Percentiles rank a stretch among this genome's conserved stretches.
These are phyloP conservation scores for Crematogaster levior DNA, from an alignment of 2,888 invertebrate genomes.

Conservation along the genomic window DNA sequence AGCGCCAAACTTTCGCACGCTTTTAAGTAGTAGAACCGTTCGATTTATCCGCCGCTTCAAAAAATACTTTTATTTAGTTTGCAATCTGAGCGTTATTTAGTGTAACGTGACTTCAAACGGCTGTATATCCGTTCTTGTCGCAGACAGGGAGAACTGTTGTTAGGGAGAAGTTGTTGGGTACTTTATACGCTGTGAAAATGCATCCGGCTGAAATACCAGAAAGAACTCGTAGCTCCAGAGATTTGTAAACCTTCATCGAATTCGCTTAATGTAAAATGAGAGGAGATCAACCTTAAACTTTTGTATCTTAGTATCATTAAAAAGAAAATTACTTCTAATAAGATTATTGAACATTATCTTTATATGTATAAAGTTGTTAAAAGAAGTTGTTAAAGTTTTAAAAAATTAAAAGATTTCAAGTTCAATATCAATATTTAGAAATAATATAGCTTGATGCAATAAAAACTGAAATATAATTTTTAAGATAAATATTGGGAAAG, in stretches of 20 bases:
- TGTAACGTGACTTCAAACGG: conserved; percentile 54
- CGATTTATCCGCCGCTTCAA: conserved; percentile 40
- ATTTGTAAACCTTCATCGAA: conserved; percentile 33
- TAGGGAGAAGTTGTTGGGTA: conserved; percentile 37
- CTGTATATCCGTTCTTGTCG: conserved; percentile 49
- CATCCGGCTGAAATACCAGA: conserved; percentile 42
- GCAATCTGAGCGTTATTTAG: conserved; percentile 52
- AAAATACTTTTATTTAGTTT: conserved; percentile 50
- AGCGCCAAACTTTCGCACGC: conserved; percentile 45
- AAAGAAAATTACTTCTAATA: neutral
- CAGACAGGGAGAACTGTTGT: conserved; percentile 32
- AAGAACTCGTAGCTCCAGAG: conserved; percentile 38
- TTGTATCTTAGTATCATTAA: conserved; percentile 19
- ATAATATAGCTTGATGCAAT: neutral
- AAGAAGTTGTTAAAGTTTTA: neutral
- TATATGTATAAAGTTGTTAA: neutral
- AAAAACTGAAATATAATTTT: neutral
- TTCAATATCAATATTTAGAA: neutral
- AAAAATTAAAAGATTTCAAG: neutral
- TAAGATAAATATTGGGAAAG: neutral
- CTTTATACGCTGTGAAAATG: conserved; percentile 47
- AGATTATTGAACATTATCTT: neutral
- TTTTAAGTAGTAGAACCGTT: conserved; percentile 51
- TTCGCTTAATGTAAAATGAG: conserved; percentile 24
- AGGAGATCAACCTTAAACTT: neutral